A percentile compares a stretch with the other conserved stretches of the same genome.
Conservation (phyloP, 2,797 vertebrate genomes). For the Cryptoblepharus egeriae region DNA sequence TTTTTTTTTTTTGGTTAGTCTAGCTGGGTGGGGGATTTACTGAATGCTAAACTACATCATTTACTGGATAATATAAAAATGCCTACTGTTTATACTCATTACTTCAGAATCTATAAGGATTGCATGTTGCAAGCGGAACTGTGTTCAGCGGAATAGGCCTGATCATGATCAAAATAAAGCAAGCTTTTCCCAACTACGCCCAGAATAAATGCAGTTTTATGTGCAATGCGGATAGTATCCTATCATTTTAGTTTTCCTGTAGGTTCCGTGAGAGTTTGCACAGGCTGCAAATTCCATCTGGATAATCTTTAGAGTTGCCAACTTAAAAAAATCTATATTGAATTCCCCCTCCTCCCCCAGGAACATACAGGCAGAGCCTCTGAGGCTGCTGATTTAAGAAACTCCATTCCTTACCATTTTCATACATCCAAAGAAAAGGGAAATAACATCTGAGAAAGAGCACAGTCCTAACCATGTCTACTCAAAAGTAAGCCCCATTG, state of each 20-base stretch:
- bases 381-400: too few relatives aligned
- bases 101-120: neutral
- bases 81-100: slow-evolving; percentile 27
- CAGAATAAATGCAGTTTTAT: neutral
- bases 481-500: too few relatives aligned
- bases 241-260: neutral
- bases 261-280: neutral
- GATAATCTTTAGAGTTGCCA: neutral
- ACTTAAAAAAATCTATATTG: neutral
- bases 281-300: neutral
- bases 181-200: neutral
- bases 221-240: neutral
- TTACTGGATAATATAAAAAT: slow-evolving; percentile 16
- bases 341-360: neutral
- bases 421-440: too few relatives aligned
- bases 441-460: too few relatives aligned
- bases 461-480: too few relatives aligned
- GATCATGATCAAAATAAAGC: neutral
- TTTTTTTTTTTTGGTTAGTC: slow-evolving; percentile 26
- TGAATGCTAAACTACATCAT: slow-evolving; percentile 11
- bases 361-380: too few relatives aligned
- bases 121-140: neutral
- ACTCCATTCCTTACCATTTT: too few relatives aligned
- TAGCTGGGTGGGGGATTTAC: neutral
- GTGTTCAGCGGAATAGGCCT: neutral